Conservation (phyloP, 2,113 vertebrate genomes). For the Myodes glareolus region DNA sequence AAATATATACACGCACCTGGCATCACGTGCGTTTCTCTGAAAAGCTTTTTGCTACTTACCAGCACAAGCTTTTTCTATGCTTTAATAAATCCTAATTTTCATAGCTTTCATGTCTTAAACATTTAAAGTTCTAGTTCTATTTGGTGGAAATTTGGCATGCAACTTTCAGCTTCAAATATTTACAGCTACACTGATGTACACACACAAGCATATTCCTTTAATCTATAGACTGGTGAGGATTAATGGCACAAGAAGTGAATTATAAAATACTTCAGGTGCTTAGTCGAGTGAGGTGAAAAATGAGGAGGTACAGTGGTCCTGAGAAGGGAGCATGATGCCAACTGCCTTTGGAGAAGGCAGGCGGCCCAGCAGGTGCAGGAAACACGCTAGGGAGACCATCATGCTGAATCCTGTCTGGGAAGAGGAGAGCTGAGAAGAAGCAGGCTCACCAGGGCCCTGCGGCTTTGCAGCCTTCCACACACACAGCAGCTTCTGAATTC, state of each 20-base stretch:
- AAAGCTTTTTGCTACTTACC: slow-evolving; percentile 60
- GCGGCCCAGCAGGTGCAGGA: neutral
- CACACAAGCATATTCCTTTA: slow-evolving; percentile 23
- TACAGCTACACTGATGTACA: neutral
- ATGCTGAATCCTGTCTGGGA: neutral
- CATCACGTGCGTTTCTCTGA: slow-evolving; percentile 11
- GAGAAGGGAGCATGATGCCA: accelerated
- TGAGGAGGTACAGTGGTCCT: slow-evolving; percentile 41
- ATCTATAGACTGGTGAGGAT: slow-evolving; percentile 62
- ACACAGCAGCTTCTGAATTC: neutral
- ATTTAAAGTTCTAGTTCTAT: slow-evolving; percentile 71
- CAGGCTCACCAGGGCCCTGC: neutral
- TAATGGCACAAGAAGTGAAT: slow-evolving; percentile 71
- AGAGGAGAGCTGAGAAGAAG: neutral
- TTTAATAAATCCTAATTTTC: slow-evolving; percentile 74
- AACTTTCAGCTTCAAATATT: slow-evolving; percentile 69
- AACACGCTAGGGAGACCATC: neutral
- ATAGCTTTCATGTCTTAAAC: slow-evolving; percentile 60
- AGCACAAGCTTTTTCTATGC: slow-evolving; percentile 47
- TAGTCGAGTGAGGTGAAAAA: slow-evolving; percentile 71
- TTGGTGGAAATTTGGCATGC: slow-evolving; percentile 55
- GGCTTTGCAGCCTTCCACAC: neutral
- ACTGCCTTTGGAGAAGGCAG: slow-evolving; percentile 23
- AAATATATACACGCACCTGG: neutral
- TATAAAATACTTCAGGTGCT: slow-evolving; percentile 52